phyloP scores from a whole-genome alignment of 2,888 invertebrate genomes.

The Petrolisthes manimaculis region DNA sequence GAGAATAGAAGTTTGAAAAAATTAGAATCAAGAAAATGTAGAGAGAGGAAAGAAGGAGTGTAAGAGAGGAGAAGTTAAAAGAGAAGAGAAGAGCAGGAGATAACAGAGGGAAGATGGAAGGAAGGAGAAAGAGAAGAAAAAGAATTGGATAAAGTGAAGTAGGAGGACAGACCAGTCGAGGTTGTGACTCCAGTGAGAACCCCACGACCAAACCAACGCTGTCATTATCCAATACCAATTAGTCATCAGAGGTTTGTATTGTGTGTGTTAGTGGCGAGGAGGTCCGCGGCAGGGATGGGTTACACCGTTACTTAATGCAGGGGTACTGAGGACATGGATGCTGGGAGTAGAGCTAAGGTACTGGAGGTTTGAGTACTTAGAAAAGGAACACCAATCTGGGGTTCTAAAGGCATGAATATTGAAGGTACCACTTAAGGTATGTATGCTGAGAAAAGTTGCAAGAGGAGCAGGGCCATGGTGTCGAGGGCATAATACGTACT shows the following conservation, averaged over 20 bases:
- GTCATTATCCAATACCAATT: slow-evolving; percentile 33
- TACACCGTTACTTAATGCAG: too few relatives aligned
- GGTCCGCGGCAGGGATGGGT: neutral
- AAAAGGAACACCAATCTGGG: too few relatives aligned
- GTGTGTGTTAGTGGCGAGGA: neutral
- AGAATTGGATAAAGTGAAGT: neutral
- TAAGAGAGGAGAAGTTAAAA: neutral
- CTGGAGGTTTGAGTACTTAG: too few relatives aligned
- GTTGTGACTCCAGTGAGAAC: slow-evolving; percentile 3
- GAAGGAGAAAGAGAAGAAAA: neutral
- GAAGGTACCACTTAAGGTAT: too few relatives aligned
- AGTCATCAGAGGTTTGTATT: slow-evolving; percentile 9
- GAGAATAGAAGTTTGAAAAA: too few relatives aligned
- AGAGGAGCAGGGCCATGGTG: too few relatives aligned
- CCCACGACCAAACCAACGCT: slow-evolving; percentile 15
- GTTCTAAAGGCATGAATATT: too few relatives aligned
- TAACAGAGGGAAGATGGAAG: neutral
- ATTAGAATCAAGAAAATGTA: too few relatives aligned
- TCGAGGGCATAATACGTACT: too few relatives aligned
- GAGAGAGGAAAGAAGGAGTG: neutral
- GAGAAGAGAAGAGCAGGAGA: neutral
- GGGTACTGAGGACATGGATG: too few relatives aligned
- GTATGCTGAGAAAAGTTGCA: too few relatives aligned
- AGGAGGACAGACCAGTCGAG: neutral
- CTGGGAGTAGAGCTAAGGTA: too few relatives aligned